A percentile compares a stretch with the other conserved stretches of the same genome.
These are phyloP conservation scores for Hofmannophila pseudospretella DNA, from an alignment of 2,888 invertebrate species.

Conservation along the genomic window DNA sequence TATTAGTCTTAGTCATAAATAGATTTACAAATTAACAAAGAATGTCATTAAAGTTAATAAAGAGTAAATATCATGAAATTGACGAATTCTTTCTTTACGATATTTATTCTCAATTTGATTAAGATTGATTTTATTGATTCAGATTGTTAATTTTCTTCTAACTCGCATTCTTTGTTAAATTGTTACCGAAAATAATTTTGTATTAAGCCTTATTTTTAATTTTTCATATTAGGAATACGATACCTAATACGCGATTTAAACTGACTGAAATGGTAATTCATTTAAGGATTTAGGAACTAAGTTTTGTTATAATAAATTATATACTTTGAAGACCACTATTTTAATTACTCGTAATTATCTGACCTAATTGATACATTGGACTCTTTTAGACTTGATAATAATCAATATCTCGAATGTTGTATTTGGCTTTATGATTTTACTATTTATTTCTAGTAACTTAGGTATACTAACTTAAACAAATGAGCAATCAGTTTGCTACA, in stretches of 20 bases:
- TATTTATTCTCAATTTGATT: too few relatives aligned
- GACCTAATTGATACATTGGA: background rate
- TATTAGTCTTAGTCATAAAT: constrained; percentile 15
- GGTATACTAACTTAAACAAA: constrained; percentile 1
- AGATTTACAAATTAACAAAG: background rate
- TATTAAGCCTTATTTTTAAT: background rate
- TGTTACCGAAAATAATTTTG: background rate
- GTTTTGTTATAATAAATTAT: constrained; percentile 53
- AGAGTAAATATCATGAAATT: too few relatives aligned
- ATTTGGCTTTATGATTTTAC: background rate
- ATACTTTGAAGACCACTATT: constrained; percentile 1
- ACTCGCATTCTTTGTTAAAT: background rate
- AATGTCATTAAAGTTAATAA: too few relatives aligned
- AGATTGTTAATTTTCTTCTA: too few relatives aligned
- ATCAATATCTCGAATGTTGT: background rate
- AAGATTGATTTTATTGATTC: too few relatives aligned
- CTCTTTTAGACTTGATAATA: too few relatives aligned
- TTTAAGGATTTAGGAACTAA: constrained; percentile 47
- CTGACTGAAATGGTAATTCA: constrained; percentile 19
- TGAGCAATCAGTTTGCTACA: constrained; percentile 3
- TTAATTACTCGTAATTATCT: background rate
- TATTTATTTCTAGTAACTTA: constrained; percentile 2
- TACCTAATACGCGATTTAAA: background rate
- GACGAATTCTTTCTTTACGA: too few relatives aligned
- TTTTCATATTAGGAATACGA: background rate